Percentiles rank a stretch among this genome's conserved stretches.
phyloP scores from a whole-genome alignment of 1,140 invertebrate genomes.

The Drosophila pruinosa region DNA sequence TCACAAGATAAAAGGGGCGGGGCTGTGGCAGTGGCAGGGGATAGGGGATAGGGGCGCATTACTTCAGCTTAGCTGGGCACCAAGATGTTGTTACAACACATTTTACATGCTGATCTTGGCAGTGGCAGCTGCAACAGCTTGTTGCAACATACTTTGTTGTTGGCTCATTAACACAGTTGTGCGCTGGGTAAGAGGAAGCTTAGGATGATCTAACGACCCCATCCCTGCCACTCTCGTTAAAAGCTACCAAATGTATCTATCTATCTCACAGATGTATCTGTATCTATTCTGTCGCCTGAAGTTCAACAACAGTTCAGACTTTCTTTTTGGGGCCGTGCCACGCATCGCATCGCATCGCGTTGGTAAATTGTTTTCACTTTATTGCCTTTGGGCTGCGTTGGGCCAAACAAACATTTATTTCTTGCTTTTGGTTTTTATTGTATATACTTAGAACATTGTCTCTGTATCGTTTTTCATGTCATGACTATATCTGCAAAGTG shows the following conservation, averaged over 20 bases:
- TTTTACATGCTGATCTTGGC: slow-evolving; percentile 20
- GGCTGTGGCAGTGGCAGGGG: not conserved
- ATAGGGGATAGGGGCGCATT: slow-evolving; percentile 4
- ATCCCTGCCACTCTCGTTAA: not conserved
- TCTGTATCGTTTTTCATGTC: slow-evolving; percentile 14
- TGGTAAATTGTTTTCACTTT: slow-evolving; percentile 42
- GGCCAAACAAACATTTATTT: slow-evolving; percentile 12
- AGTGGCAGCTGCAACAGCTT: slow-evolving; percentile 22
- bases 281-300: not conserved
- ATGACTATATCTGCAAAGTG: slow-evolving; percentile 24
- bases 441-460: slow-evolving; percentile 30
- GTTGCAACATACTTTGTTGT: slow-evolving; percentile 21
- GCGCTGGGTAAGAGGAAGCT: not conserved
- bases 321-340: slow-evolving; percentile 31
- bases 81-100: slow-evolving; percentile 12
- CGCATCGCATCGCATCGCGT: slow-evolving; percentile 23
- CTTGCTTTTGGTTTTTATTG: not conserved
- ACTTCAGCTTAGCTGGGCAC: slow-evolving; percentile 21
- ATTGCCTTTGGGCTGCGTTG: slow-evolving; percentile 41
- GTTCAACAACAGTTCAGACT: slow-evolving; percentile 35
- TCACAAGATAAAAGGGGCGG: not conserved
- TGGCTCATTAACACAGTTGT: slow-evolving; percentile 28
- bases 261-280: not conserved
- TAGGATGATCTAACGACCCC: slow-evolving; percentile 15
- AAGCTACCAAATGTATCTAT: slow-evolving; percentile 1